Evolutionary conservation across 2,113 vertebrate species (phyloP), one percentile per base, ranked within the genome.

Genomic region (Colossoma macropomum): DNA sequence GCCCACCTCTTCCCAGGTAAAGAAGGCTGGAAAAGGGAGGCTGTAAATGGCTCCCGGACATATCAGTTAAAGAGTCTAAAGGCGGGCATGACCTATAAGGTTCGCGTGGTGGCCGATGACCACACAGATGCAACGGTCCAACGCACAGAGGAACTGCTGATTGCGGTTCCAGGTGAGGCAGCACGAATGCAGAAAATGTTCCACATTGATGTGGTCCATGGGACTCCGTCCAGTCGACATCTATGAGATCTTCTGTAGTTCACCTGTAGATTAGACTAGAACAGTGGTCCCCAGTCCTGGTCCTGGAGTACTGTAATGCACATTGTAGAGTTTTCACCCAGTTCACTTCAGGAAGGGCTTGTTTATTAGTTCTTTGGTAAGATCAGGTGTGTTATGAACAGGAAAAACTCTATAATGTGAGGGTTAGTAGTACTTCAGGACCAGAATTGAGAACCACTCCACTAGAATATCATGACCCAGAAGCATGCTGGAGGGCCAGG

Each of bases 21-120:
- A 95, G 97, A 97, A 92, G 96, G 96, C 89, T 96, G 96, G 97
- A 96, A 94, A 93, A 96, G 93, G 94, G 96, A 98, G 95, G 93
- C 93, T 95, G 94, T 97, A 94, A 98, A 98, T 90, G 89, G 95
- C 94, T 96, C 97, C 90, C 93, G 93, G 89, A 96, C 93, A 89
- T 94, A 96, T 95, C 93, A 95, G 86, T 95, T 98, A 92, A 97
- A 96, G 91, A 95, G 96, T 90, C 95, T 98, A 94, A 97, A 97
- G 91, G 96, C 97, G 54, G 97, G 96, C 94, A 96, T 94, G 86
- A 91, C 96, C 90, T 98, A 98, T 96, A 96, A 93, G 93, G 96
- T 98, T 89, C 94, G 93, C 41, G 94, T 97, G 95, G 96, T 96
- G 93, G 96, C 97, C 92, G 96, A 95, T 94, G 96, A 96, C 89